Evolutionary conservation across 92 coral and sea anemone species (phyloP), one percentile per base, ranked within the genome.

Genomic region (Epizoanthus stellaris): DNA sequence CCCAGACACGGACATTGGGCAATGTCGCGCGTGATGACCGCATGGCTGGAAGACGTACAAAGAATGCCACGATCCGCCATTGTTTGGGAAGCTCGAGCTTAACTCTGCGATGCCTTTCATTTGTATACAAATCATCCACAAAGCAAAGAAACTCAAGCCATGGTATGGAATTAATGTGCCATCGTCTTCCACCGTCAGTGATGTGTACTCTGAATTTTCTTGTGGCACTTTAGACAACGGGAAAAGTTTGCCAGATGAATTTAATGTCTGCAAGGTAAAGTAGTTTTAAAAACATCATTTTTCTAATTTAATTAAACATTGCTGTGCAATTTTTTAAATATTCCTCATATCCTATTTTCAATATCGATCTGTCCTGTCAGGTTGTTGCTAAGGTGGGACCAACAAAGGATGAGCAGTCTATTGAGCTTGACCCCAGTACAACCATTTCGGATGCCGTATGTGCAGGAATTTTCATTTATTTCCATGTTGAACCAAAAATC

Each of bases 401-500:
- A 73, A 73, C 79, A 73, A 53, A 73, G 79, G 79, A 53, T 57
- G 80, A 75, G 67, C 80, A 75, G 67, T 75, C 80, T 57, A 75
- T 58, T 75, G 80, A 75, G 53, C 80, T 75, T 75, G 80, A 75
- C 59, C 65, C 66, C 80, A 75, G 21, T 56, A 58, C 67, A 75
- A 75, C 67, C 59, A 75, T 73, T 75, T 75, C 67, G 67, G 80
- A 75, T 56, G 80, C 80, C 39, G 80, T 57, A 15, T 58, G 80
- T 58, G 80, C 67, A 30, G 80, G 67, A 56, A 75, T 75, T 75
- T 54, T 75, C 38, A 75, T 75, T 75, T 75, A 53, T 75, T 58
- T 75, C 66, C 60, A 49, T 75, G 80, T 75, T 75, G 80, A 75
- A 56, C 80, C 53, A 57, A 75, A 75, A 75, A 56, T 58, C 67